phyloP scores from a whole-genome alignment of 2,888 invertebrate genomes.

The Eupsilia transversa region DNA sequence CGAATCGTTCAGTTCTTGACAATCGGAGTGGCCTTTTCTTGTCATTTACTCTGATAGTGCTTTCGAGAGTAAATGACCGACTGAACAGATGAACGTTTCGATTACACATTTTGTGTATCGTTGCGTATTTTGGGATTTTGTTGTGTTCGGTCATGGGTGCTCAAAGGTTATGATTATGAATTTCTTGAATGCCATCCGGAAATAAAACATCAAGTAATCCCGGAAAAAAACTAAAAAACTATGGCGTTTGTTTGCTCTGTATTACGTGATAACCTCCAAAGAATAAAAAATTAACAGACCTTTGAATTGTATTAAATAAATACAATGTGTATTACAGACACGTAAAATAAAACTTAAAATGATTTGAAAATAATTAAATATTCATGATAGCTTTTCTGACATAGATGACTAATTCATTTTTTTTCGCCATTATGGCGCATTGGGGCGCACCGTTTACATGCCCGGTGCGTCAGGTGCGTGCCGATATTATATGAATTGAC shows the following conservation, averaged over 20 bases:
- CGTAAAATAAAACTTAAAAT: too few relatives aligned
- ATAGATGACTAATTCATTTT: too few relatives aligned
- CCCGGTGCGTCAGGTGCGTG: too few relatives aligned
- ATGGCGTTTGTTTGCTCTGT: background rate
- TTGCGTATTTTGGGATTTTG: background rate
- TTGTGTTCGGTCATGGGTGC: background rate
- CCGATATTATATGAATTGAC: too few relatives aligned
- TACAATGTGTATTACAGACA: too few relatives aligned
- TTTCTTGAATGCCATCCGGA: background rate
- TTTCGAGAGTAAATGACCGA: constrained; percentile 36
- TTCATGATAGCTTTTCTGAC: too few relatives aligned
- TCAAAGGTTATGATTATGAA: background rate
- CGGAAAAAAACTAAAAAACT: background rate
- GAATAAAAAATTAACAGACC: too few relatives aligned
- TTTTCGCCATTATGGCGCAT: too few relatives aligned
- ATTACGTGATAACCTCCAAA: background rate
- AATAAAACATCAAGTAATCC: too few relatives aligned
- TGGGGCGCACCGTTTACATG: too few relatives aligned
- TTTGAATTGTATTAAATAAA: too few relatives aligned
- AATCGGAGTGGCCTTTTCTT: constrained; percentile 53
- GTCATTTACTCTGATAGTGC: constrained; percentile 40
- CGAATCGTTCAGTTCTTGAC: constrained; percentile 39
- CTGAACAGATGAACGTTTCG: constrained; percentile 8
- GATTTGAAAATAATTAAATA: too few relatives aligned
- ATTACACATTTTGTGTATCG: background rate